A percentile compares a stretch with the other conserved stretches of the same genome.
phyloP scores from a whole-genome alignment of 2,888 invertebrate genomes.

The Serripes groenlandicus region DNA sequence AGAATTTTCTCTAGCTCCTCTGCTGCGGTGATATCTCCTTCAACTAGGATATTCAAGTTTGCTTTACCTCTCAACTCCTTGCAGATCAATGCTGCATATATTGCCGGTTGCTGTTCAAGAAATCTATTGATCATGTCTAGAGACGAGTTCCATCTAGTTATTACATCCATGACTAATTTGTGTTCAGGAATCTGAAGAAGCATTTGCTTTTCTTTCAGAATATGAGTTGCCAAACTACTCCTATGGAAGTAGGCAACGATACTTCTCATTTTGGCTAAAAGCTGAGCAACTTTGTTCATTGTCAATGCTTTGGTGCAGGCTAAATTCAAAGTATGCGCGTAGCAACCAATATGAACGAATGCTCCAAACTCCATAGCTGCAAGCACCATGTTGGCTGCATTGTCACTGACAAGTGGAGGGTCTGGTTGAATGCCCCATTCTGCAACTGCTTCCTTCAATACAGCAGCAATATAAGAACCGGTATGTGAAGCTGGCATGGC shows the following conservation, averaged over 20 bases:
- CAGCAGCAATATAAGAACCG: constrained; percentile 30
- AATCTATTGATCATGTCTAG: constrained; percentile 41
- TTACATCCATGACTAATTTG: constrained; percentile 43
- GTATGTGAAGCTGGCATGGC: constrained; percentile 33
- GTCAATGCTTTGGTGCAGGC: constrained; percentile 28
- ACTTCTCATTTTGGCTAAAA: constrained; percentile 34
- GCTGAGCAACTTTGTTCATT: constrained; percentile 12
- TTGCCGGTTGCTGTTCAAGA: constrained; percentile 46
- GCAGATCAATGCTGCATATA: constrained; percentile 28
- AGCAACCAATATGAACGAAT: constrained; percentile 14
- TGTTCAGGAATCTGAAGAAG: constrained; percentile 38
- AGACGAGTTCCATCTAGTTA: constrained; percentile 51
- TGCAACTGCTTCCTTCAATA: constrained; percentile 13
- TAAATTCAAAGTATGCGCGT: constrained; percentile 54
- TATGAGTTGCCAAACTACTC: constrained; percentile 23
- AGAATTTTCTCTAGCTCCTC: constrained; percentile 47
- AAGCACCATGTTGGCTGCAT: constrained; percentile 46
- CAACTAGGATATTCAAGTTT: constrained; percentile 20
- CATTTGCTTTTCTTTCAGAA: constrained; percentile 34
- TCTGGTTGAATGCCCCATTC: constrained; percentile 35
- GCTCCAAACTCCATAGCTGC: constrained; percentile 31
- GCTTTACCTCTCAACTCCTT: constrained; percentile 34
- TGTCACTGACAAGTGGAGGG: constrained; percentile 42
- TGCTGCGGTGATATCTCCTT: constrained; percentile 39
- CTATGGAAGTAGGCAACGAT: constrained; percentile 48